Base-by-base conservation (phyloP, 2,797 vertebrate genomes). In the Hoplostethus atlanticus region DNA sequence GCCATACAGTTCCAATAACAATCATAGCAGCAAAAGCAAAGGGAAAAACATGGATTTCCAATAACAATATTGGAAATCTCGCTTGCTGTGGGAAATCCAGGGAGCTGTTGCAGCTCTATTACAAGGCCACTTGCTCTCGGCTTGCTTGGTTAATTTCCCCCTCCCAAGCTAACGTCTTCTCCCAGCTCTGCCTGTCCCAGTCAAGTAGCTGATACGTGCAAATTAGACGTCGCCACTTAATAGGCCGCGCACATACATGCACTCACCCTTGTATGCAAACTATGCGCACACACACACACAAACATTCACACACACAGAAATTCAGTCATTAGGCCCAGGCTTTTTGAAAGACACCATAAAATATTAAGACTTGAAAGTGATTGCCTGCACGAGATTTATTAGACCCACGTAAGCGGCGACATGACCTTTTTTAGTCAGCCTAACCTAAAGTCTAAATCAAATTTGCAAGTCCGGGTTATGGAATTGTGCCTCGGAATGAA, bases 401-500 rank as follows among this genome's bases (percentile, higher is more conserved):
- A 65, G n/a, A 68, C 36, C 36, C 28, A 44, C n/a, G 59, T 58
- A 79, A 83, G 75, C 50, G 40, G 46, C 48, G 67, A 60, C 34
- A 8, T 77, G 75, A 77, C 68, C 66, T 77, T 78, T 81, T 58
- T 9, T 21, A 68, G 52, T 47, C 15, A 42, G 67, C n/a, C 44
- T 17, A 54, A 54, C 31, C 36, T 44, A 5, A 28, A 7, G 31
- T 31, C 25, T 48, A 64, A 74, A 86, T 83, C 70, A 74, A 36
- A 81, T 81, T 46, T 61, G 44, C n/a, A 74, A 53, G 15, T 11
- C 0, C 28, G 28, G 28, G 28, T 3, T 28, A 28, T 6, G 13
- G 61, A 28, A 79, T 61, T 72, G 34, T 64, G 52, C 12, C 34
- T 67, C 36, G 31, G 64, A 70, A 70, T 61, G 38, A 69, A 79